Evolutionary conservation across 2,888 invertebrate species (phyloP).

Genomic region (Frankliniella fusca): DNA sequence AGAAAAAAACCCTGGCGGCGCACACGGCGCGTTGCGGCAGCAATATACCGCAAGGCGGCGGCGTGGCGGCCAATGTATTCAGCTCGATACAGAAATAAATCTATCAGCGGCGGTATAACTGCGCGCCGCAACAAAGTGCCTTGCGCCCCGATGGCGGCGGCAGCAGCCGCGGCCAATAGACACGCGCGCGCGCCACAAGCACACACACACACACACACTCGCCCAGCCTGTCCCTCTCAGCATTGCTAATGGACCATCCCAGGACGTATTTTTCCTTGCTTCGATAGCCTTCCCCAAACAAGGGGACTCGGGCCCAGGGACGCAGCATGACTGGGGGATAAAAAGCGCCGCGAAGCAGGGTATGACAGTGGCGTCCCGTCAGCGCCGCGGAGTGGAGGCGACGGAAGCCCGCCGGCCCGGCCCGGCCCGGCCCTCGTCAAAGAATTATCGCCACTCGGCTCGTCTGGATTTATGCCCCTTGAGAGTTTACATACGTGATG

Average conservation of each 20-base stretch:
- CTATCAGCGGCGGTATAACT: background rate
- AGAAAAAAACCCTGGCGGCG: no score
- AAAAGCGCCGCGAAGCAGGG: background rate
- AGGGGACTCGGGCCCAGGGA: no score
- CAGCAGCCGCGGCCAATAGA: no score
- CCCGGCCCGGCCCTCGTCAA: background rate
- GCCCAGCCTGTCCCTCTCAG: background rate
- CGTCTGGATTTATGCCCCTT: conserved; percentile 1
- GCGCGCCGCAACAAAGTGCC: no score
- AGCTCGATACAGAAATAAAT: background rate
- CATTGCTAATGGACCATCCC: background rate
- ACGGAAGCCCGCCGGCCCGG: no score
- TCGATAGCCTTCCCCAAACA: no score
- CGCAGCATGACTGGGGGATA: background rate
- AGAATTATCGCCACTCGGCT: conserved; percentile 8
- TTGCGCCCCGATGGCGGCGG: no score
- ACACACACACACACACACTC: no score
- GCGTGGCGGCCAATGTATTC: background rate
- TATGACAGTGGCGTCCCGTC: background rate
- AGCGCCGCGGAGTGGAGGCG: background rate
- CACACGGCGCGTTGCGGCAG: no score
- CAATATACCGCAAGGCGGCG: background rate
- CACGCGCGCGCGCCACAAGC: no score
- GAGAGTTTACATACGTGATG: conserved; percentile 21
- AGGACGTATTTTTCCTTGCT: no score